Evolutionary conservation across 2,797 vertebrate genomes (phyloP).

Genomic region (Malurus splendens): DNA sequence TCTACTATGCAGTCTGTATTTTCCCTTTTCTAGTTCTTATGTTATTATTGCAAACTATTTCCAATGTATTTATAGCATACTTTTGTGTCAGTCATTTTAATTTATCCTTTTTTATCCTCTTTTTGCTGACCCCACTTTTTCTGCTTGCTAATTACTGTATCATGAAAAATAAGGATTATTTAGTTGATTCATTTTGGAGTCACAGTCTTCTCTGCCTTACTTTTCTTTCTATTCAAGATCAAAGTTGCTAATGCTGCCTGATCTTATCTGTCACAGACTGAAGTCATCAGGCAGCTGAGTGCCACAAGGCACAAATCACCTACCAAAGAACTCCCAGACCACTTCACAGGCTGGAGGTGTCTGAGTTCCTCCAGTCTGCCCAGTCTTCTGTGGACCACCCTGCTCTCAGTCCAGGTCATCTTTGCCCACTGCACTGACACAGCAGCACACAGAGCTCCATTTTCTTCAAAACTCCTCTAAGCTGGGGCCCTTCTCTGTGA

Average conservation of each 20-base stretch:
- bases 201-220: neutral
- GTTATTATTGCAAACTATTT: neutral
- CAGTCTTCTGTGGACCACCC: neutral
- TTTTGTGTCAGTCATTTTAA: neutral
- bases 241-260: neutral
- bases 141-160: neutral
- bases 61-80: fast-evolving
- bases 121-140: neutral
- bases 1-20: neutral
- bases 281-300: neutral
- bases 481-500: neutral
- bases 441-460: neutral
- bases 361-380: neutral
- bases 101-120: neutral
- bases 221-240: neutral
- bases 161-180: neutral
- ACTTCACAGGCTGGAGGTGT: neutral
- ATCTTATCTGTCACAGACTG: neutral
- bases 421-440: neutral
- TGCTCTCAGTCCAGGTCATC: neutral
- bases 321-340: neutral
- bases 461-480: neutral
- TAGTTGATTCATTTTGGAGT: neutral
- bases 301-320: neutral
- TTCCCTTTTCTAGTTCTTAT: neutral